Percentiles rank a stretch among this genome's conserved stretches.
Conservation (phyloP, 2,888 invertebrate species). For the Drosophila algonquin region DNA sequence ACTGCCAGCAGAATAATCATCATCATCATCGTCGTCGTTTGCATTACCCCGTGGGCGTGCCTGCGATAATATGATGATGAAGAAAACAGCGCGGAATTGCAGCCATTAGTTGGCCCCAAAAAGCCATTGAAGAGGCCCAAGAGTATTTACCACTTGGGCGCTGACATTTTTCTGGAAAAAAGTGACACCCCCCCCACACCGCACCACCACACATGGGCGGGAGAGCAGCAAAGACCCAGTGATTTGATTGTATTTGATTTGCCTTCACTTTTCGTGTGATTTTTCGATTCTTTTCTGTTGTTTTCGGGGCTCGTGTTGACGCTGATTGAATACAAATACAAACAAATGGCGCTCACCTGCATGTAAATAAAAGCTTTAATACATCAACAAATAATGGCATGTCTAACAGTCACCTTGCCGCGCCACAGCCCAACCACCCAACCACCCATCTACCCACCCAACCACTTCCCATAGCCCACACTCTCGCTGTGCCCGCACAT, state of each 20-base stretch:
- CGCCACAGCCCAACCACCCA: background rate
- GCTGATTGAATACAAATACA: constrained; percentile 80
- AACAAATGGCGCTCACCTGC: constrained; percentile 76
- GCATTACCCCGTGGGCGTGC: constrained; percentile 24
- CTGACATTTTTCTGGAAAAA: constrained; percentile 35
- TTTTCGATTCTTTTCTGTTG: constrained; percentile 31
- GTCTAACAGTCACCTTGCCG: constrained; percentile 51
- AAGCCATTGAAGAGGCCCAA: constrained; percentile 40
- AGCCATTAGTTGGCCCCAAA: constrained; percentile 44
- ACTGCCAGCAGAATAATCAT: constrained; percentile 47
- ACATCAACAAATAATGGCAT: constrained; percentile 71
- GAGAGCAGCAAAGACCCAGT: constrained; percentile 23
- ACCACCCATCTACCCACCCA: background rate
- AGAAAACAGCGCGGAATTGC: constrained; percentile 35
- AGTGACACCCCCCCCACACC: constrained; percentile 4
- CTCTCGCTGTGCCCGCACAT: constrained; percentile 28
- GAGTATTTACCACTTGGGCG: constrained; percentile 45
- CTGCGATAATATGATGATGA: constrained; percentile 35
- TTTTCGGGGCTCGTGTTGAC: constrained; percentile 53
- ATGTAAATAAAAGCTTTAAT: constrained; percentile 72
- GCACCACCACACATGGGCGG: constrained; percentile 12
- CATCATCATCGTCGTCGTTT: constrained; percentile 13
- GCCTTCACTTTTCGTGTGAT: constrained; percentile 59
- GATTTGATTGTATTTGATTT: constrained; percentile 70
- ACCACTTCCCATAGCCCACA: background rate